Base-by-base conservation (phyloP, 1,140 invertebrate genomes). In the Nixonia krombeini region DNA sequence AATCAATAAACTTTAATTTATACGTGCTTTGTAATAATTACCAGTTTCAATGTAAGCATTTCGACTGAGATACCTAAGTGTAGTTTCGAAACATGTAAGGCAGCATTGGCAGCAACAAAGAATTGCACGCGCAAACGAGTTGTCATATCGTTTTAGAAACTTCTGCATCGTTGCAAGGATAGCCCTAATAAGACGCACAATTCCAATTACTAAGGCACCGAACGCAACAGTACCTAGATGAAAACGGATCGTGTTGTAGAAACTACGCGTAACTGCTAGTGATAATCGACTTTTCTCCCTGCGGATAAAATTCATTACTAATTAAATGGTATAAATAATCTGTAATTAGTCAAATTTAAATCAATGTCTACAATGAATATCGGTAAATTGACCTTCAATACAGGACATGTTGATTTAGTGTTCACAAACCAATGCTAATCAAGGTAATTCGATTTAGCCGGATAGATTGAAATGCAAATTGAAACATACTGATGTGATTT, bases 41-140 rank as follows among this genome's bases (percentile, higher is more conserved):
- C 90, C 90, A 76, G 91, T 90, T 88, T 93, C 91, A 59, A 94
- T 92, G 73, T 92, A 95, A 5, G 93, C 92, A 84, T 94, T 94
- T 73, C 90, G 84, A 33, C 88, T 91, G 12, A 94, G 81, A 75
- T 88, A 93, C 73, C 91, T 89, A 1, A 95, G 78, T 67, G 90
- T 88, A 46, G 89, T 91, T 75, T 94, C 92, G 61, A 94, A 89
- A 67, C 90, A 91, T 75, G 87, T 89, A 0, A 94, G 80, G 72
- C 90, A 93, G 70, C 92, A 93, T 52, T 90, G 88, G 76, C 92
- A 93, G 59, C 89, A 91, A 72, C 88, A 89, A 31, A 87, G 59
- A 1, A 86, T 26, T 25, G 55, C 76, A 49, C 78, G 72, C 0
- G 81, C 76, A 1, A 81, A 56, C 40, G 75, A 67, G 46, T 86